Evolutionary conservation across 1,140 invertebrate genomes (phyloP).

Genomic region (Drosophila quadrilineata): DNA sequence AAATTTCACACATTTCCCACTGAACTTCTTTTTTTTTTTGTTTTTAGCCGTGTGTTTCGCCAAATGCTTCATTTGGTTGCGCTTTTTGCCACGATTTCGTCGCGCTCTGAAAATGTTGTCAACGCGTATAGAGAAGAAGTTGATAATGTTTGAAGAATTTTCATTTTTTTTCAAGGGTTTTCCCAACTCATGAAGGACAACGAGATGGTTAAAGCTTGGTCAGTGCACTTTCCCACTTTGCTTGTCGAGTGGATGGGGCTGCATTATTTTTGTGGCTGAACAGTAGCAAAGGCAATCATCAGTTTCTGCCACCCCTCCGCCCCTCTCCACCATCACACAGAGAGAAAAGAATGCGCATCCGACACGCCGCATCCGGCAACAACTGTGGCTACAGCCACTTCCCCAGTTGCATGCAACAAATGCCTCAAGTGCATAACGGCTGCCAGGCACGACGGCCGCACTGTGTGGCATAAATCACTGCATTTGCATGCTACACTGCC

Average conservation of each 20-base stretch:
- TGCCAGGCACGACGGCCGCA: constrained; percentile 30
- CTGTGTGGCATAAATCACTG: constrained; percentile 67
- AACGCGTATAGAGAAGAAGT: constrained; percentile 19
- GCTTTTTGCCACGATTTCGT: constrained; percentile 6
- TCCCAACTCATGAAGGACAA: constrained; percentile 54
- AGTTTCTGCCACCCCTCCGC: constrained; percentile 20
- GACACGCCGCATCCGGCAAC: constrained; percentile 57
- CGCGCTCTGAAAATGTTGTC: constrained; percentile 49
- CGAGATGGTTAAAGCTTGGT: constrained; percentile 15
- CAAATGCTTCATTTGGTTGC: constrained; percentile 47
- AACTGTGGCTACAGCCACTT: constrained; percentile 8
- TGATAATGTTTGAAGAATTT: constrained; percentile 34
- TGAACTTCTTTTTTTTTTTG: constrained; percentile 54
- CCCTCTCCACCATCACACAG: too few relatives aligned
- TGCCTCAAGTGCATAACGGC: constrained; percentile 74
- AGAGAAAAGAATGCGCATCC: constrained; percentile 66
- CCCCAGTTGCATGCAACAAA: constrained; percentile 67
- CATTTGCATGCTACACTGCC: constrained; percentile 63
- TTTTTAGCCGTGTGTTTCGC: constrained; percentile 44
- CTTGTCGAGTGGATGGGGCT: constrained; percentile 7
- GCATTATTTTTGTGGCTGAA: constrained; percentile 10
- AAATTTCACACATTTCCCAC: constrained; percentile 76
- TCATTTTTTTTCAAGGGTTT: constrained; percentile 21
- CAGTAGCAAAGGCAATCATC: constrained; percentile 44
- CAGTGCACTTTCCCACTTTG: too few relatives aligned